Evolutionary conservation across 2,113 vertebrate genomes (phyloP).

Genomic region (Tachycineta bicolor): DNA sequence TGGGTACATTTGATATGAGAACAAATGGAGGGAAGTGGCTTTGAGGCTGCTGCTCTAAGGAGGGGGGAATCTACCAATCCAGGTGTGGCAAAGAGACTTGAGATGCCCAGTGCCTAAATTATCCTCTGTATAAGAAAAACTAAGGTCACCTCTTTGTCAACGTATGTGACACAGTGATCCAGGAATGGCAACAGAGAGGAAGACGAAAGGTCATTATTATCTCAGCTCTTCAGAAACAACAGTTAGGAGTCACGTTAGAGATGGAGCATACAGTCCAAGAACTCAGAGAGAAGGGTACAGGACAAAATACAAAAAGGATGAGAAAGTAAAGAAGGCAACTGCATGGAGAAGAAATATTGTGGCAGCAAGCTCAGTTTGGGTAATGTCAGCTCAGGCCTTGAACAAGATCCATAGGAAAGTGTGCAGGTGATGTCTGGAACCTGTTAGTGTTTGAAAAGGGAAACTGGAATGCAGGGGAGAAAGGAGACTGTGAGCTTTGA

Average conservation of each 20-base stretch:
- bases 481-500: background rate
- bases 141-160: background rate
- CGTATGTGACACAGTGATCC: background rate
- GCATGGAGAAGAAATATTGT: background rate
- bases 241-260: background rate
- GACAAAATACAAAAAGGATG: background rate
- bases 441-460: background rate
- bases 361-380: background rate
- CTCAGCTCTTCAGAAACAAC: background rate
- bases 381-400: background rate
- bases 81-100: background rate
- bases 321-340: background rate
- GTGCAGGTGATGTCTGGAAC: background rate
- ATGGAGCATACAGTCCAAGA: background rate
- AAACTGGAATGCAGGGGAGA: background rate
- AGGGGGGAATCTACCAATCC: rapidly evolving
- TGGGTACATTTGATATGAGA: background rate
- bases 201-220: background rate
- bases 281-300: background rate
- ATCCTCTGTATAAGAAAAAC: background rate
- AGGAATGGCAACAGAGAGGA: background rate
- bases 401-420: background rate
- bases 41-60: background rate
- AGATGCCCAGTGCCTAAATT: background rate
- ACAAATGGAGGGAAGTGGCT: background rate